Base-by-base conservation (phyloP, 2,113 vertebrate species). In the Clarias magur region DNA sequence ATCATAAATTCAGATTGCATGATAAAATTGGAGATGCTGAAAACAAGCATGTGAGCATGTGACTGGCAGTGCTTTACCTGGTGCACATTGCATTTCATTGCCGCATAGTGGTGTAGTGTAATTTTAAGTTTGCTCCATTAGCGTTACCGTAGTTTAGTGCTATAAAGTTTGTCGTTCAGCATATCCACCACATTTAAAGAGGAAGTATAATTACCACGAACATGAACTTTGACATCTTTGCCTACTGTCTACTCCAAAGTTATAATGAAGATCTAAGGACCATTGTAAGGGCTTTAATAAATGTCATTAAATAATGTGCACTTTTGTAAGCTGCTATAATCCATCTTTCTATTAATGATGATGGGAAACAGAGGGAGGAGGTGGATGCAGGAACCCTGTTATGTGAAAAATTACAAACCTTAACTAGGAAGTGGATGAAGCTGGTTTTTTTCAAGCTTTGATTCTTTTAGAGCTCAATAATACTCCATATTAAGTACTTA, bases 1-100 rank as follows among this genome's bases (percentile, higher is more conserved):
- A 59, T 75, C 27, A 68, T 21, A 59, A 80, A 81, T 1, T n/a
- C 19, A 0, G 34, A 80, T 80, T 88, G 56, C 82, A 62, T 80
- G 54, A 87, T 42, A 21, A 68, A 86, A 11, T 2, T 60, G 56
- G 38, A 60, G 56, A 42, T 23, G 70, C 34, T 42, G 38, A 12
- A 73, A 73, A 42, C 73, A 53, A 4, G 42, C 23, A 7, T 19
- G 19, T 23, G 34, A 56, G 42, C 23, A 6, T 19, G 17, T 23
- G 34, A 78, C 13, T 17, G 25, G 23, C n/a, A 78, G 56, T 56
- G 27, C 25, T 76, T 76, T 21, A 75, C 72, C 42, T 42, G 38
- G 3, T 42, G 38, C 38, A 3, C 38, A 75, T 19, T 42, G 19
- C 11, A 53, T 53, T 38, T 72, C 4, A 72, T 17, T 10, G 2